Conservation (phyloP, 1,140 invertebrate genomes). For the Cotesia glomerata region DNA sequence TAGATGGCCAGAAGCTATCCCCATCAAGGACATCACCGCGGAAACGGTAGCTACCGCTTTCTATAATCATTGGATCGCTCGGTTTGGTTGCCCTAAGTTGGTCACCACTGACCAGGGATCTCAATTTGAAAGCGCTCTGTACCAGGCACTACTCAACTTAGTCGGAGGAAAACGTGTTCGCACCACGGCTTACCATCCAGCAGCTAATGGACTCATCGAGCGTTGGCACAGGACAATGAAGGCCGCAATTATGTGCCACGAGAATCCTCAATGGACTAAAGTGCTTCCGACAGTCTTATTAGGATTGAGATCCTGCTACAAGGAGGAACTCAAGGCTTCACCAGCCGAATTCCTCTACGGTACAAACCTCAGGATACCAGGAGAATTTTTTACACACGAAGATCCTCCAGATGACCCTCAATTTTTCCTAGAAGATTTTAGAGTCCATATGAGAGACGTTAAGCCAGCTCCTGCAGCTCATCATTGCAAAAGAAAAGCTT, state of each 20-base stretch:
- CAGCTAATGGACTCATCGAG: conserved; percentile 59
- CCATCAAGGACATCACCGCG: conserved; percentile 32
- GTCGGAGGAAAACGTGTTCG: too few relatives aligned
- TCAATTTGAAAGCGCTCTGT: conserved; percentile 38
- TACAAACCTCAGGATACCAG: conserved; percentile 42
- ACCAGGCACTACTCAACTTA: too few relatives aligned
- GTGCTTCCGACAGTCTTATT: conserved; percentile 54
- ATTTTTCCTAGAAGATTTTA: neutral
- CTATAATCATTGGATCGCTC: conserved; percentile 39
- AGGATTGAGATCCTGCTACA: conserved; percentile 47
- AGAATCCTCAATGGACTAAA: conserved; percentile 44
- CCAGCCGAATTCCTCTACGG: conserved; percentile 54
- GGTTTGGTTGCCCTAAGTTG: conserved; percentile 39
- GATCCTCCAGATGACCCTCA: conserved; percentile 23
- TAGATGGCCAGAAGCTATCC: conserved; percentile 56
- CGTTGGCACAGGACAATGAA: conserved; percentile 55
- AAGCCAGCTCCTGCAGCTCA: conserved; percentile 1
- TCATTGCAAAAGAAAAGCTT: conserved; percentile 16
- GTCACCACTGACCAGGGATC: conserved; percentile 45
- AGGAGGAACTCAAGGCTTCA: conserved; percentile 45
- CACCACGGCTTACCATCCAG: too few relatives aligned
- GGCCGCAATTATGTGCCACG: conserved; percentile 45
- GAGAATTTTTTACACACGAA: conserved; percentile 38
- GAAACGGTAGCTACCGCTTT: conserved; percentile 39
- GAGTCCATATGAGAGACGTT: neutral